These are phyloP conservation scores for Diaprepes abbreviatus DNA, from an alignment of 2,888 invertebrate species.

Conservation along the genomic window DNA sequence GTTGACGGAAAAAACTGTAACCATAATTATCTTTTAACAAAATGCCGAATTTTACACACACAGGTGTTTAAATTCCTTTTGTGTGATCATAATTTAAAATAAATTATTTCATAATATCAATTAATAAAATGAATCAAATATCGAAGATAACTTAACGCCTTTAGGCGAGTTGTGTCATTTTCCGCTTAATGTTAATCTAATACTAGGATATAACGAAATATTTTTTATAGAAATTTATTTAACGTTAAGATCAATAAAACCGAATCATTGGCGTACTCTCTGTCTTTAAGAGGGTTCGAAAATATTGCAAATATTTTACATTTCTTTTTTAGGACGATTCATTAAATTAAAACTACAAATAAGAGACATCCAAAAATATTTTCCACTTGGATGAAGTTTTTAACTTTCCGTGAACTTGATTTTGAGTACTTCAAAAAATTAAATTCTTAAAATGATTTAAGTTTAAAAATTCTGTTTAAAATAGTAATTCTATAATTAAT, in stretches of 20 bases:
- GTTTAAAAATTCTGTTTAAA: too few relatives aligned
- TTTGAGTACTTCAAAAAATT: too few relatives aligned
- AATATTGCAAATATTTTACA: too few relatives aligned
- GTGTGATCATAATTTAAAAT: conserved; percentile 46
- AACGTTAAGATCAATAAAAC: neutral
- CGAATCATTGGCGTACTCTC: neutral
- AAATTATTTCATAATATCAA: conserved; percentile 45
- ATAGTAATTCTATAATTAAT: too few relatives aligned
- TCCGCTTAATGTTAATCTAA: conserved; percentile 25
- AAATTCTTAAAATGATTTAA: too few relatives aligned
- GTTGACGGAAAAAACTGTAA: neutral
- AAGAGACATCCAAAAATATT: too few relatives aligned
- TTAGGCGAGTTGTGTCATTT: conserved; percentile 42
- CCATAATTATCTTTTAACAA: neutral
- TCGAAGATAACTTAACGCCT: conserved; percentile 25
- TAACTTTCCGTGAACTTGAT: too few relatives aligned
- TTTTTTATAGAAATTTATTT: conserved; percentile 6
- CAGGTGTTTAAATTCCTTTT: conserved; percentile 17
- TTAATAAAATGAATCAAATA: conserved; percentile 41
- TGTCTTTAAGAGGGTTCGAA: neutral
- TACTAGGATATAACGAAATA: conserved; percentile 26
- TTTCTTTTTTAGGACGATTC: too few relatives aligned
- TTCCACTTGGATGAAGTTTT: too few relatives aligned
- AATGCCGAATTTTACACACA: conserved; percentile 4
- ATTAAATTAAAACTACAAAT: too few relatives aligned